Base-by-base conservation (phyloP, 1,140 invertebrate species). In the Heliconius melpomene region DNA sequence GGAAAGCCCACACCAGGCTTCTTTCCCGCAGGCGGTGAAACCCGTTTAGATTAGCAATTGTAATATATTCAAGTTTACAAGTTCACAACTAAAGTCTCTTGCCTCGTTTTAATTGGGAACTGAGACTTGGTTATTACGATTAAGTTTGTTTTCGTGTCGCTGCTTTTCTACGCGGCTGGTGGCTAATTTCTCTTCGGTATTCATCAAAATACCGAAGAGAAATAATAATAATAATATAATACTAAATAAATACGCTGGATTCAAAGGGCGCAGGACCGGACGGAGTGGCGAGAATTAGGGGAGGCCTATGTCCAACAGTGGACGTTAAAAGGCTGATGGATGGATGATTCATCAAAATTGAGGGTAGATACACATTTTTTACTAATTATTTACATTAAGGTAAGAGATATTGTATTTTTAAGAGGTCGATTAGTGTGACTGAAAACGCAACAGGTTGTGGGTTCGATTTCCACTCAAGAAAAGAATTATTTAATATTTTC, bases 41-140 rank as follows among this genome's bases (percentile, higher is more conserved):
- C 76, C 77, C 79, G 76, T 66, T 82, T 77, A 85, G 79, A 85
- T 85, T 85, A 85, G 84, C 84, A 85, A 87, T 87, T 85, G 85
- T 82, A 84, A 87, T 86, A 77, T 82, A 87, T 82, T 85, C 81
- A 74, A 87, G 78, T 87, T 84, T 78, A 81, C 74, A 83, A 81
- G 82, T 83, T 80, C 82, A 80, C 79, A 83, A 80, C 79, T 78
- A 71, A 75, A 80, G 77, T 80, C 74, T 75, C 78, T 78, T 83
- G 76, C 75, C 82, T 73, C 70, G 54, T 74, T 80, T 79, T 80
- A 83, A 83, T 83, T 83, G 78, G 73, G 75, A 78, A 76, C 76
- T 79, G 52, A 66, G 73, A 76, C 60, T 78, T 60, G 29, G 73
- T 76, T 76, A 74, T 77, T 72, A 77, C 46, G 70, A 77, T 26